Evolutionary conservation across 2,113 vertebrate species (phyloP).

Genomic region (Boleophthalmus pectinirostris): DNA sequence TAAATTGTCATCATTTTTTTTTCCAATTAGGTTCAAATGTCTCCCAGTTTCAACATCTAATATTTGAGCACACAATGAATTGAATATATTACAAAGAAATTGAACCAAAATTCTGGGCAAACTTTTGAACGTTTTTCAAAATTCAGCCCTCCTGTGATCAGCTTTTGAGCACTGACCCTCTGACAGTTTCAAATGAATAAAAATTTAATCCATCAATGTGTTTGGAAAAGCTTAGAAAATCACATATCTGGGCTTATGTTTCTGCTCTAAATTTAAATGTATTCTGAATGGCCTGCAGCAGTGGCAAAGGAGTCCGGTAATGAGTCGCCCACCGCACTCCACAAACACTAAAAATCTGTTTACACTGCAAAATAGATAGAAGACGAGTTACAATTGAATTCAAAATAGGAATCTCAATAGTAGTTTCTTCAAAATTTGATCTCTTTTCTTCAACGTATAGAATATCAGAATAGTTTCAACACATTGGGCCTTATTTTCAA

Average conservation of each 20-base stretch:
- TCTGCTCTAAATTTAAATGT: not conserved
- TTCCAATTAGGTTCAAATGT: no score
- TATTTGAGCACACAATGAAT: not conserved
- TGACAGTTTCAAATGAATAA: not conserved
- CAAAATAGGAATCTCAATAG: no score
- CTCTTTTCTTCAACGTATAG: no score
- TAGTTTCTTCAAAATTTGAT: no score
- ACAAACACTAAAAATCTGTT: not conserved
- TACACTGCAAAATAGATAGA: not conserved
- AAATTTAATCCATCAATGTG: not conserved
- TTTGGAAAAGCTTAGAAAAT: not conserved
- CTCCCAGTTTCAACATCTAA: not conserved
- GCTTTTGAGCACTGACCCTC: not conserved
- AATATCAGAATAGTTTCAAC: no score
- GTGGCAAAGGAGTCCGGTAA: constrained; percentile 18
- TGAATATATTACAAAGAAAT: not conserved
- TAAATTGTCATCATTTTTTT: no score
- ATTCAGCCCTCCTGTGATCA: not conserved
- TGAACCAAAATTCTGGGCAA: not conserved
- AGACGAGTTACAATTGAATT: not conserved
- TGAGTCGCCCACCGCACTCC: not conserved
- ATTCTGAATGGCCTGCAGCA: constrained; percentile 1
- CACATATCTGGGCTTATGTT: not conserved
- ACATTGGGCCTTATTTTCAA: no score
- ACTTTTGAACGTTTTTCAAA: not conserved